Conservation (phyloP, 2,888 invertebrate genomes). For the Digitonthophagus gazella region DNA sequence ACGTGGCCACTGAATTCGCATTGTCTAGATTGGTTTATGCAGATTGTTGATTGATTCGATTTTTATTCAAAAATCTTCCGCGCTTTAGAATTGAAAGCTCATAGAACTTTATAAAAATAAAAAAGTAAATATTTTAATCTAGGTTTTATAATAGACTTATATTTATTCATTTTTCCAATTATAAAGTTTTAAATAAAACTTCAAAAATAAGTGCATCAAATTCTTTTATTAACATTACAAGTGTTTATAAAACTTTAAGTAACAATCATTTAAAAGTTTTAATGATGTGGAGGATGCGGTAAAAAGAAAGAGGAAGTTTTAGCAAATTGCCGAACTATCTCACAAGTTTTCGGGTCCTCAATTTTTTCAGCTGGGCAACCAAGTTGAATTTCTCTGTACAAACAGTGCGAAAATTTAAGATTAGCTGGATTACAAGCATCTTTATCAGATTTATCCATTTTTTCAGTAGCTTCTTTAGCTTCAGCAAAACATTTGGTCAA, state of each 20-base stretch:
- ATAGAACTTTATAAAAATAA: no score
- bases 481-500: conserved; percentile 45
- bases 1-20: conserved; percentile 4
- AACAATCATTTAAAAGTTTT: not conserved
- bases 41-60: not conserved
- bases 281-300: conserved; percentile 25
- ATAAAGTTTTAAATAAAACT: no score
- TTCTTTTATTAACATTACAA: not conserved
- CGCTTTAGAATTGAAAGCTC: not conserved
- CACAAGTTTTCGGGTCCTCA: conserved; percentile 45
- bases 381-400: conserved; percentile 48
- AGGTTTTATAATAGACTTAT: no score
- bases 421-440: conserved; percentile 45
- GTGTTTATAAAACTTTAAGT: not conserved
- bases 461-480: conserved; percentile 34
- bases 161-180: no score
- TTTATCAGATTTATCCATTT: conserved; percentile 37
- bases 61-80: not conserved
- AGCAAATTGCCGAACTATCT: conserved; percentile 36
- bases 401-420: conserved; percentile 44
- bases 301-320: not conserved
- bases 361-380: conserved; percentile 49
- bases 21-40: not conserved
- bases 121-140: not conserved
- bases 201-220: no score